Percentiles rank a stretch among this genome's conserved stretches.
phyloP scores from a whole-genome alignment of 2,888 invertebrate species.

The Drosophila pegasa region DNA sequence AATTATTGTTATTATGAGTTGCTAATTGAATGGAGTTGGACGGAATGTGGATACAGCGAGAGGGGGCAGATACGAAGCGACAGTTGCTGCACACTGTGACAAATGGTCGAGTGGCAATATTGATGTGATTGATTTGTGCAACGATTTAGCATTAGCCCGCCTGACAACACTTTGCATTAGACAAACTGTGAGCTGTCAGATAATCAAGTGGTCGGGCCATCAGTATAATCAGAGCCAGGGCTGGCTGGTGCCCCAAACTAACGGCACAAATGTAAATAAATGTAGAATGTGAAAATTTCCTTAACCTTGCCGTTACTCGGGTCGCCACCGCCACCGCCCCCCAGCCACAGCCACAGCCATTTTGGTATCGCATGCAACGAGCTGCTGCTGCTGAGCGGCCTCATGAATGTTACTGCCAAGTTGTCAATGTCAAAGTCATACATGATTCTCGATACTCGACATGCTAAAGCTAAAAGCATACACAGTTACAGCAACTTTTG shows the following conservation, averaged over 20 bases:
- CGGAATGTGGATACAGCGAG: constrained; percentile 34
- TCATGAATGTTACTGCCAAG: constrained; percentile 52
- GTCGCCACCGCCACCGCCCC: neutral
- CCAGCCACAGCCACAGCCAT: constrained; percentile 17
- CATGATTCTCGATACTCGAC: constrained; percentile 69
- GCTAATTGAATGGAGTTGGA: constrained; percentile 78
- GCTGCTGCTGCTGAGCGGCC: constrained; percentile 31
- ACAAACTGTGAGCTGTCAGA: constrained; percentile 25
- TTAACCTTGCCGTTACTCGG: constrained; percentile 10
- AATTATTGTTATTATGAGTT: constrained; percentile 81
- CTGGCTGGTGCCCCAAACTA: constrained; percentile 34
- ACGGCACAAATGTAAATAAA: constrained; percentile 67
- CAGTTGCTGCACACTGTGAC: constrained; percentile 33
- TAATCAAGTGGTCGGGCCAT: constrained; percentile 16
- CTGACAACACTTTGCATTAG: constrained; percentile 22
- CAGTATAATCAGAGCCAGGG: constrained; percentile 14
- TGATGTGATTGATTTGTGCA: constrained; percentile 42
- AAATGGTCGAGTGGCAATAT: constrained; percentile 22
- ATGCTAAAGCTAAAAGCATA: constrained; percentile 64
- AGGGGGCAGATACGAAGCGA: constrained; percentile 11
- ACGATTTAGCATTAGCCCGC: constrained; percentile 32
- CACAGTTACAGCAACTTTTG: constrained; percentile 49
- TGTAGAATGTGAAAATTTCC: constrained; percentile 57
- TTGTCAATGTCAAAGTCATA: constrained; percentile 75
- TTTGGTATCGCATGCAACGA: constrained; percentile 41